Evolutionary conservation across 2,888 invertebrate species (phyloP).

Genomic region (Neoscelio sp.): DNA sequence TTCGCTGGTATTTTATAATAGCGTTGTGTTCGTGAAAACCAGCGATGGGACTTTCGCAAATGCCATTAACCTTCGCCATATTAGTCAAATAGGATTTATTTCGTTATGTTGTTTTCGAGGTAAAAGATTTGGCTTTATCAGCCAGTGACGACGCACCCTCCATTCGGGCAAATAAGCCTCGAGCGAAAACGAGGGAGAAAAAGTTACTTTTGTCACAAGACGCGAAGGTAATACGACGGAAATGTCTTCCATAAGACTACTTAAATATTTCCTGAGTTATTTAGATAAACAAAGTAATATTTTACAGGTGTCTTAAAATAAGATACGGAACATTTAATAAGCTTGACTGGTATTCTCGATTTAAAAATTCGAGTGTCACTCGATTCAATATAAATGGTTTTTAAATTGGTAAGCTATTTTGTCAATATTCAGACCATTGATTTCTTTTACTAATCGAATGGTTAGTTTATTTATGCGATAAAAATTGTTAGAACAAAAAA

Average conservation of each 20-base stretch:
- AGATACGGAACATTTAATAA: too few species aligned
- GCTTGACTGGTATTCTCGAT: too few species aligned
- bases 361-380: too few species aligned
- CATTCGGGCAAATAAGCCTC: constrained; percentile 7
- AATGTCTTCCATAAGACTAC: constrained; percentile 10
- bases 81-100: constrained; percentile 27
- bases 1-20: neutral
- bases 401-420: too few species aligned
- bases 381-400: too few species aligned
- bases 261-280: too few species aligned
- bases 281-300: neutral
- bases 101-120: constrained; percentile 23
- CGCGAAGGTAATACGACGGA: neutral
- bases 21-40: constrained; percentile 4
- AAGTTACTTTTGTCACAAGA: constrained; percentile 18
- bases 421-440: too few species aligned
- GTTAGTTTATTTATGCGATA: too few species aligned
- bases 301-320: too few species aligned
- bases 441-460: too few species aligned
- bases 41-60: constrained; percentile 14
- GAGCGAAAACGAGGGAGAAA: constrained; percentile 21
- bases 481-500: too few species aligned
- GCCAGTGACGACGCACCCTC: constrained; percentile 11
- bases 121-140: constrained; percentile 21
- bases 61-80: constrained; percentile 24